Conservation (phyloP, 1,140 invertebrate species). For the Lepidurus arcticus region DNA sequence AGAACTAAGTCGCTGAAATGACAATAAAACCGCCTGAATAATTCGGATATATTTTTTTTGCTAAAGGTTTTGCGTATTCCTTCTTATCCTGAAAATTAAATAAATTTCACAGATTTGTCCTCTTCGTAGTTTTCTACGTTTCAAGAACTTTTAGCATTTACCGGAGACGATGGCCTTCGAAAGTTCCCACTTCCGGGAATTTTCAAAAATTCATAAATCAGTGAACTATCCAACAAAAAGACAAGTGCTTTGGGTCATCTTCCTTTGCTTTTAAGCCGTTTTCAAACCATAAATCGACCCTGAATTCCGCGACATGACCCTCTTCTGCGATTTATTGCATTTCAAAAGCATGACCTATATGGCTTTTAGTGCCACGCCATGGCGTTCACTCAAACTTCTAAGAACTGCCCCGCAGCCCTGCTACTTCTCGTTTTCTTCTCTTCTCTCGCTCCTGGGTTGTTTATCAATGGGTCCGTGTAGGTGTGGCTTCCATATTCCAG, state of each 20-base stretch:
- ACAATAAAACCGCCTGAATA: too few relatives aligned
- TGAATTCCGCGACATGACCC: slow-evolving; percentile 17
- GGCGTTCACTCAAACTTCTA: slow-evolving; percentile 34
- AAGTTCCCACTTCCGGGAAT: neutral
- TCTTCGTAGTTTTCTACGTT: neutral
- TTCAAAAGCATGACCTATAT: slow-evolving; percentile 30
- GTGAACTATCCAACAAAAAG: neutral
- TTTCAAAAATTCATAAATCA: slow-evolving; percentile 20
- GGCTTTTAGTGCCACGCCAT: slow-evolving; percentile 27
- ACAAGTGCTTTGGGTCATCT: neutral
- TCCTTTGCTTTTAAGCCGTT: neutral
- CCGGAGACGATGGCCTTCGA: neutral
- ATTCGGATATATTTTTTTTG: too few relatives aligned
- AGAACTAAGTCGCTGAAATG: too few relatives aligned
- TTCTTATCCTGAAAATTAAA: too few relatives aligned
- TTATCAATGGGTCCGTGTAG: slow-evolving; percentile 19
- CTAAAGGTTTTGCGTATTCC: too few relatives aligned
- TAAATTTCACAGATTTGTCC: neutral
- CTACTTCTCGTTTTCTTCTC: slow-evolving; percentile 33
- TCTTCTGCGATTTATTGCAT: slow-evolving; percentile 26
- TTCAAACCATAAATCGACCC: neutral
- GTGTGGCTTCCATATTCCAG: slow-evolving; percentile 21
- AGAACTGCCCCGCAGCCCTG: slow-evolving; percentile 28
- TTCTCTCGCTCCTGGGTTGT: slow-evolving; percentile 29
- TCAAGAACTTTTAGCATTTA: neutral